Evolutionary conservation across 2,888 invertebrate species (phyloP).

Genomic region (Apocheima hispidaria): DNA sequence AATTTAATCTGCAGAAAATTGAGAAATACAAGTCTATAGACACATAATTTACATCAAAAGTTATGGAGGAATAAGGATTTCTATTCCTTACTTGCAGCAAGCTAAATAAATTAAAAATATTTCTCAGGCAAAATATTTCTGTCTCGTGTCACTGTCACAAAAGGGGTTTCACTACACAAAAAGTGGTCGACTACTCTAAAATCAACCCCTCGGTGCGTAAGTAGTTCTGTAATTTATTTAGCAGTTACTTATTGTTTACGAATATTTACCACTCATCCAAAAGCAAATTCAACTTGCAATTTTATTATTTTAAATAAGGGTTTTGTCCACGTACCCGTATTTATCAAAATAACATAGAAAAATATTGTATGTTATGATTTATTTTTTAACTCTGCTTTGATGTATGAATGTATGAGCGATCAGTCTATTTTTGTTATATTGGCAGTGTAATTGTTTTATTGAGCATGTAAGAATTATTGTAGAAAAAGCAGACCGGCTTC

Average conservation of each 20-base stretch:
- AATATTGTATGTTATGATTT: too few species aligned
- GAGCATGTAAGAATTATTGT: not conserved
- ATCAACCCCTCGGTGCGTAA: too few species aligned
- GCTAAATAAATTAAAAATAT: too few species aligned
- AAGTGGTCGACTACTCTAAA: not conserved
- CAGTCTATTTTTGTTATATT: conserved; percentile 7
- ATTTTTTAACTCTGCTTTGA: not conserved
- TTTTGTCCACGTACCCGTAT: too few species aligned
- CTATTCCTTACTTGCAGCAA: too few species aligned
- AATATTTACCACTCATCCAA: too few species aligned
- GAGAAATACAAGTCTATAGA: not conserved
- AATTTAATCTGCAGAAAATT: not conserved
- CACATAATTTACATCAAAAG: not conserved
- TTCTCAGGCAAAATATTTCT: not conserved
- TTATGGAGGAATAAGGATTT: too few species aligned
- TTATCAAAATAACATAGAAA: too few species aligned
- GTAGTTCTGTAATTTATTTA: not conserved
- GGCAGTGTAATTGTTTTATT: conserved; percentile 8
- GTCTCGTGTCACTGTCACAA: not conserved
- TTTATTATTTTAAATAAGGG: too few species aligned
- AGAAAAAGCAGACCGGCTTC: not conserved
- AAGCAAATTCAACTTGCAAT: too few species aligned
- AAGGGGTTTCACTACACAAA: not conserved
- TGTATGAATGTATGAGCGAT: not conserved
- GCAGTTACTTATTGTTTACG: not conserved